Base-by-base conservation (phyloP, 1,140 invertebrate species). In the Drosophila subobscura region DNA sequence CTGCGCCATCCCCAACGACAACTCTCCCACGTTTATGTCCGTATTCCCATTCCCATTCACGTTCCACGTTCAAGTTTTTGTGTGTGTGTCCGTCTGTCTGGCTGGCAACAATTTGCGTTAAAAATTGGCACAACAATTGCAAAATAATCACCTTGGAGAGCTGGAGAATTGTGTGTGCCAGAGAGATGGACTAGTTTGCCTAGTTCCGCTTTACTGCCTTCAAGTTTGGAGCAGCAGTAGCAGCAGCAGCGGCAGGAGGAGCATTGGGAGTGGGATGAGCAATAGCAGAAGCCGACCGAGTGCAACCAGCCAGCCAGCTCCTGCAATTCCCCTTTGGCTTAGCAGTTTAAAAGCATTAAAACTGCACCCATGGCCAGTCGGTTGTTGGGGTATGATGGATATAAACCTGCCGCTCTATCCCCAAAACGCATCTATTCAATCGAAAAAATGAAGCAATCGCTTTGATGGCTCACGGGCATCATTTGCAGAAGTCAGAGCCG, bases 71-170 rank as follows among this genome's bases (percentile, higher is more conserved):
- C 33, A 37, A 12, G 25, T 16, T 33, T 33, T 51, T 27, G 12
- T 12, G 14, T 20, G 29, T 40, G n/a, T 61, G 12, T 51, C 25
- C 52, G 33, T 46, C 56, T 41, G 41, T 60, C 45, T 58, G 42
- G 51, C 58, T 51, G 71, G 60, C 49, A 66, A 60, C 50, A 76
- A 65, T 73, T 71, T 72, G 49, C 47, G 44, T 53, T 68, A 68
- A 66, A 77, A 81, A 81, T 81, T 81, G 73, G 54, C 73, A 80
- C 52, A 83, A 81, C 66, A 88, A 79, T 63, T 72, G 83, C 59
- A 72, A 79, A 76, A 79, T 86, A 86, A 86, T 86, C 83, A 86
- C 78, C 83, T 79, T 58, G 47, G 84, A 88, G 83, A 88, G 45
- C 56, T 73, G 40, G 45, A 46, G 57, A 42, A 20, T 42, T 49